A percentile compares a stretch with the other conserved stretches of the same genome.
These are phyloP conservation scores for Suncus etruscus DNA, from an alignment of 2,113 vertebrate genomes.

Conservation along the genomic window DNA sequence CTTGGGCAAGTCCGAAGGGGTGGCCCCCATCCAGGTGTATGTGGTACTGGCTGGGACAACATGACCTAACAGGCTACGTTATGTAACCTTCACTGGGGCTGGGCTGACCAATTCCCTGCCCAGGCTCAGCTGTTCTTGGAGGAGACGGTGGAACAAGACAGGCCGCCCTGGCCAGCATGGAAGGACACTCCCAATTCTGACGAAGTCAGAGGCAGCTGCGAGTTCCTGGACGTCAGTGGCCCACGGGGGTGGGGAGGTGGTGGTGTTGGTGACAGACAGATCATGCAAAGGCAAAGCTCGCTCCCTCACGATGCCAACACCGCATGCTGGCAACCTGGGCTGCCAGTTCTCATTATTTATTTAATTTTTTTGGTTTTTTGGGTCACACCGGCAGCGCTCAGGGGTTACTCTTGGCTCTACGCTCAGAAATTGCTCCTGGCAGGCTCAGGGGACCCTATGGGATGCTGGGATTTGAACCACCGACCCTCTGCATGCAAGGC, in stretches of 20 bases:
- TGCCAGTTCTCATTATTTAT: too few relatives aligned
- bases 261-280: background rate
- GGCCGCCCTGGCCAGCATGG: background rate
- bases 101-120: constrained; percentile 51
- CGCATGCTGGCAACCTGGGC: too few relatives aligned
- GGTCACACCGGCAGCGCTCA: too few relatives aligned
- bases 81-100: constrained; percentile 56
- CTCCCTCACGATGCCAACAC: too few relatives aligned
- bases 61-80: constrained; percentile 23
- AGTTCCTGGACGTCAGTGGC: background rate
- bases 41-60: background rate
- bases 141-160: background rate
- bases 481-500: too few relatives aligned
- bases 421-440: too few relatives aligned
- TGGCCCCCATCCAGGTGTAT: background rate
- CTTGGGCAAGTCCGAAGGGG: too few relatives aligned
- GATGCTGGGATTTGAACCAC: too few relatives aligned
- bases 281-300: background rate
- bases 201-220: constrained; percentile 69
- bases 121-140: constrained; percentile 62
- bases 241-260: constrained; percentile 22
- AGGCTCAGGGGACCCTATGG: too few relatives aligned
- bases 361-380: too few relatives aligned
- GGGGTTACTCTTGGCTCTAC: too few relatives aligned
- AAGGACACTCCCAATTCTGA: constrained; percentile 78